Conservation (phyloP, 2,797 vertebrate species). For the Ptychobarbus kaznakovi region DNA sequence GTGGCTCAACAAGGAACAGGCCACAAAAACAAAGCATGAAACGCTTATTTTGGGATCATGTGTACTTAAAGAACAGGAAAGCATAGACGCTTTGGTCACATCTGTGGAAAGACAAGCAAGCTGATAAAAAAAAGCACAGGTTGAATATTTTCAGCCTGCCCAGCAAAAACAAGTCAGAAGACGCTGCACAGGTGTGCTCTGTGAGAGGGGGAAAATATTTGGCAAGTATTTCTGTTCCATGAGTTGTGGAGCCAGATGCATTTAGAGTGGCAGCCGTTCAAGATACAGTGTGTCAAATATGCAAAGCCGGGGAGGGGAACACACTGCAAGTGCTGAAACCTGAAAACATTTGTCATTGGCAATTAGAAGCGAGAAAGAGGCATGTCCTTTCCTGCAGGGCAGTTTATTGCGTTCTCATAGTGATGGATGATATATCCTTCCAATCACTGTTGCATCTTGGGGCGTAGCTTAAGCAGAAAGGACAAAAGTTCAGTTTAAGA, state of each 20-base stretch:
- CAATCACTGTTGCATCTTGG: constrained; percentile 22
- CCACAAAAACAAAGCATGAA: constrained; percentile 17
- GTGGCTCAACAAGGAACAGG: constrained; percentile 35
- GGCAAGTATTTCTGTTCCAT: constrained; percentile 34
- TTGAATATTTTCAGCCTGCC: constrained; percentile 35
- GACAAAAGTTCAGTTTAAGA: constrained; percentile 27
- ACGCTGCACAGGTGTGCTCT: constrained; percentile 44
- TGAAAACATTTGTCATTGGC: constrained; percentile 25
- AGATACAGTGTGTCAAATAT: constrained; percentile 27
- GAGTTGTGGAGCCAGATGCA: constrained; percentile 1
- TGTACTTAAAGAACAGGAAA: constrained; percentile 10
- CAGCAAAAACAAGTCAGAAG: constrained; percentile 42
- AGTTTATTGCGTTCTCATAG: constrained; percentile 42
- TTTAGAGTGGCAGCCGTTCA: constrained; percentile 34
- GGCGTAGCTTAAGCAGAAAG: constrained; percentile 13
- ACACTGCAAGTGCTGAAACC: constrained; percentile 22
- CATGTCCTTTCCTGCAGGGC: constrained; percentile 47
- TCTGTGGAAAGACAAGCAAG: constrained; percentile 31
- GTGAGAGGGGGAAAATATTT: constrained; percentile 5
- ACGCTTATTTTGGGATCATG: background rate
- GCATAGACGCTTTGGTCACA: background rate
- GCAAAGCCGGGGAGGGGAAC: constrained; percentile 5
- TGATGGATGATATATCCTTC: constrained; percentile 53
- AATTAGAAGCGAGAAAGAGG: constrained; percentile 29
- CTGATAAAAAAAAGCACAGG: constrained; percentile 37